phyloP scores from a whole-genome alignment of 2,797 vertebrate genomes.

The Chaetophractus vellerosus region DNA sequence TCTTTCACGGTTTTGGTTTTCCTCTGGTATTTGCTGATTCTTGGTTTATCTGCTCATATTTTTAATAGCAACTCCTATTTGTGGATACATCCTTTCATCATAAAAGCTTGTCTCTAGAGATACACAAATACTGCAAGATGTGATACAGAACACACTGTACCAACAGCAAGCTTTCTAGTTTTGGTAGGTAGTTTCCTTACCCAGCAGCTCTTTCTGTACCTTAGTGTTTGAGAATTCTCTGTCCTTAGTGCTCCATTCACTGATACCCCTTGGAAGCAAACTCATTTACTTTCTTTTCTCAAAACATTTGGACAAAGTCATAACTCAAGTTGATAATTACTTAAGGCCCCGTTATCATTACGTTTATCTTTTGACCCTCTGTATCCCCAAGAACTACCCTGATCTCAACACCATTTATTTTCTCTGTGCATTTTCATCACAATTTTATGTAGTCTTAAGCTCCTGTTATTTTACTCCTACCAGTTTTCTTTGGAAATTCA shows the following conservation, averaged over 20 bases:
- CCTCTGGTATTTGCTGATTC: background rate
- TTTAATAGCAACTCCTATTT: background rate
- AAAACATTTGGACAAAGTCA: background rate
- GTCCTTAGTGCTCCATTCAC: background rate
- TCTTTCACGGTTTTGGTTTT: background rate
- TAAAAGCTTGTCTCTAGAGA: background rate
- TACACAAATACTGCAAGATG: background rate
- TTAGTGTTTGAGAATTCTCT: background rate
- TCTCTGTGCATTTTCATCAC: slow-evolving; percentile 45
- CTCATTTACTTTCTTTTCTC: background rate
- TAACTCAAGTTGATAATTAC: background rate
- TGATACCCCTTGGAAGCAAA: background rate
- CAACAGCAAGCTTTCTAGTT: background rate
- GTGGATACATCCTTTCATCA: background rate
- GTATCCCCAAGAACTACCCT: background rate
- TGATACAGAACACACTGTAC: background rate
- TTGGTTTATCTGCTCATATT: slow-evolving; percentile 21
- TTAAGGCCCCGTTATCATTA: background rate
- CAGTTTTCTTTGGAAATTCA: slow-evolving; percentile 55
- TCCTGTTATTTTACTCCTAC: slow-evolving; percentile 13
- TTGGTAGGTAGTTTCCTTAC: background rate
- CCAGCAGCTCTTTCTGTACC: background rate
- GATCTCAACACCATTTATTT: slow-evolving; percentile 13
- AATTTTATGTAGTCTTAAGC: background rate
- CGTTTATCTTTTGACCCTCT: background rate